Evolutionary conservation across 1,140 invertebrate genomes (phyloP).

Genomic region (Drosophila sturtevanti): DNA sequence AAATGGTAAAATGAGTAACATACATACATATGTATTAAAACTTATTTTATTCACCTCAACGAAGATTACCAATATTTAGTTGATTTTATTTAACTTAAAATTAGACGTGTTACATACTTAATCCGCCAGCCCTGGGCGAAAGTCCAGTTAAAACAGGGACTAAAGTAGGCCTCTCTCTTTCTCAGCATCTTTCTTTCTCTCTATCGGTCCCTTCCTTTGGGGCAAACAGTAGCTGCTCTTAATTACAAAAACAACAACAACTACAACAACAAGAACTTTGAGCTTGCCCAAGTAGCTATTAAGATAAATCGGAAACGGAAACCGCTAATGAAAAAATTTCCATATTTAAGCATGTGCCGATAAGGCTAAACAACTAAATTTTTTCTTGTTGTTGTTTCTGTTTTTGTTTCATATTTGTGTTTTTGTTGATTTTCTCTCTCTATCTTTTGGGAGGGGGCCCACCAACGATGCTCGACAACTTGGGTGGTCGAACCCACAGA

Average conservation of each 20-base stretch:
- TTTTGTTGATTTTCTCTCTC: constrained; percentile 16
- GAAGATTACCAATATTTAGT: too few species aligned
- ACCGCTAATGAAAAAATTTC: constrained; percentile 79
- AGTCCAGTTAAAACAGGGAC: too few species aligned
- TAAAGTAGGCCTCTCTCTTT: neutral
- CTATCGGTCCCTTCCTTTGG: neutral
- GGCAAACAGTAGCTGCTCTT: constrained; percentile 69
- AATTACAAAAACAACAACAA: constrained; percentile 74
- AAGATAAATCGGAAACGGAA: constrained; percentile 81
- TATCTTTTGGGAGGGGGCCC: neutral
- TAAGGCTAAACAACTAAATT: constrained; percentile 63
- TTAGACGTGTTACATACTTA: too few species aligned
- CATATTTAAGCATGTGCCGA: constrained; percentile 69
- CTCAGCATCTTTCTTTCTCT: neutral
- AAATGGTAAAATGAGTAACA: too few species aligned
- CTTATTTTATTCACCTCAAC: too few species aligned
- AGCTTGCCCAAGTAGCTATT: constrained; percentile 41
- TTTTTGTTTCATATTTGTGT: too few species aligned
- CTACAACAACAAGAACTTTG: neutral
- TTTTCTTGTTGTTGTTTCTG: too few species aligned
- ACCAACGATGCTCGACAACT: constrained; percentile 14
- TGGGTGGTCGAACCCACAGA: constrained; percentile 2
- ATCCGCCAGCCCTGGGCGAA: too few species aligned
- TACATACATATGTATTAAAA: too few species aligned
- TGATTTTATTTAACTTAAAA: too few species aligned